phyloP scores from a whole-genome alignment of 2,888 invertebrate species.

The Melanostoma mellinum region DNA sequence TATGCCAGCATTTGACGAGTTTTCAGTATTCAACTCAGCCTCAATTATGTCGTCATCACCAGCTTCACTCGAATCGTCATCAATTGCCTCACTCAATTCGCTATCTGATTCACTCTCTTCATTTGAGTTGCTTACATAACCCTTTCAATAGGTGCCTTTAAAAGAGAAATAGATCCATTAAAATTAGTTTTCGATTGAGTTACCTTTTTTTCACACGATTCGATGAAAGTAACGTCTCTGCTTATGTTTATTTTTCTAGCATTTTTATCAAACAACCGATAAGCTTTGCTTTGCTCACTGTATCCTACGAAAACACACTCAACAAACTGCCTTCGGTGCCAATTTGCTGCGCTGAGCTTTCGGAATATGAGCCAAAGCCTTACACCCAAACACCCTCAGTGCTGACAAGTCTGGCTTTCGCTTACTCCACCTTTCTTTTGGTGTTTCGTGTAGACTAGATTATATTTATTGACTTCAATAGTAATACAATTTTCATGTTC shows the following conservation, averaged over 20 bases:
- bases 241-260: no score
- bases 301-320: no score
- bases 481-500: no score
- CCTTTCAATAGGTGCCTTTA: no score
- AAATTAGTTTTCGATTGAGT: conserved; percentile 31
- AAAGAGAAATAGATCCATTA: conserved; percentile 2
- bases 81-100: conserved; percentile 1
- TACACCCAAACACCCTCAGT: conserved; percentile 56
- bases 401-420: conserved; percentile 30
- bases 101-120: conserved; percentile 1
- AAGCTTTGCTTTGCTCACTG: no score
- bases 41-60: background rate
- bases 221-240: no score
- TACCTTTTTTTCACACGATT: no score
- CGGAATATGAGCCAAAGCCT: conserved; percentile 57
- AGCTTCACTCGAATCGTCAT: conserved; percentile 11
- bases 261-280: no score
- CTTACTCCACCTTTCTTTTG: conserved; percentile 4
- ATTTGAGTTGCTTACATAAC: background rate
- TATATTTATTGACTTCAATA: no score
- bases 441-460: conserved; percentile 6
- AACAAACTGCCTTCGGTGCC: no score
- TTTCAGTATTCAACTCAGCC: background rate
- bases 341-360: conserved; percentile 52
- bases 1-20: no score